A percentile compares a stretch with the other conserved stretches of the same genome.
phyloP scores from a whole-genome alignment of 1,140 invertebrate genomes.

The Aphelenchoides fujianensis region DNA sequence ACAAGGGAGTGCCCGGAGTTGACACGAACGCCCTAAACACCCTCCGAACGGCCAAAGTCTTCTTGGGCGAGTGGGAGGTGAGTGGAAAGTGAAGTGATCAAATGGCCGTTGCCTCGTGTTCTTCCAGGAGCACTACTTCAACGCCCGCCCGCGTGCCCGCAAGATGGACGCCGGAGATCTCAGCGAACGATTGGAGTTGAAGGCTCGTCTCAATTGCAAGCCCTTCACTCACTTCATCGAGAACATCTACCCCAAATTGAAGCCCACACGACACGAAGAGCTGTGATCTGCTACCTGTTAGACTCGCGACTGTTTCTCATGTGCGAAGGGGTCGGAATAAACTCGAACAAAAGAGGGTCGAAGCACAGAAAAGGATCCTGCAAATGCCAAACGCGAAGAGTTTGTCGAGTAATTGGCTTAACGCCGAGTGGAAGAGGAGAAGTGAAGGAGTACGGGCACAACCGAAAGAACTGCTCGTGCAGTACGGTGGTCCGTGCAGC shows the following conservation, averaged over 20 bases:
- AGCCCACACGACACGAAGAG: slow-evolving; percentile 26
- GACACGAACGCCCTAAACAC: slow-evolving; percentile 84
- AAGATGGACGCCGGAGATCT: slow-evolving; percentile 72
- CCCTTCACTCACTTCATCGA: slow-evolving; percentile 92
- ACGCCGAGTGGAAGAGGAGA: no score
- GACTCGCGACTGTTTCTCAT: no score
- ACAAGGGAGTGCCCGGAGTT: slow-evolving; percentile 74
- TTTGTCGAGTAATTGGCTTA: no score
- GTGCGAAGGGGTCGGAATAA: no score
- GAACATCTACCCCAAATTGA: slow-evolving; percentile 71
- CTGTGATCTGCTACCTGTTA: no score
- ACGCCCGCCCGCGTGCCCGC: slow-evolving; percentile 32
- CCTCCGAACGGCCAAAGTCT: slow-evolving; percentile 80
- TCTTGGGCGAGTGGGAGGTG: slow-evolving; percentile 75
- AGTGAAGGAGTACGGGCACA: no score
- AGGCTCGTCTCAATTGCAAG: slow-evolving; percentile 77
- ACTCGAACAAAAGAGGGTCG: no score
- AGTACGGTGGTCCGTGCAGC: no score
- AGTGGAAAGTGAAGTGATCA: slow-evolving; percentile 19
- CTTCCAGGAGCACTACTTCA: slow-evolving; percentile 39
- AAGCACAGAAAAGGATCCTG: no score
- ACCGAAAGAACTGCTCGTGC: no score
- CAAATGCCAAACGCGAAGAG: no score
- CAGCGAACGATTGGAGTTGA: slow-evolving; percentile 73
- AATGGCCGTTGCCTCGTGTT: no score